Evolutionary conservation across 2,888 invertebrate genomes (phyloP), one percentile per base, ranked within the genome.

Genomic region (Ectemnius continuus): DNA sequence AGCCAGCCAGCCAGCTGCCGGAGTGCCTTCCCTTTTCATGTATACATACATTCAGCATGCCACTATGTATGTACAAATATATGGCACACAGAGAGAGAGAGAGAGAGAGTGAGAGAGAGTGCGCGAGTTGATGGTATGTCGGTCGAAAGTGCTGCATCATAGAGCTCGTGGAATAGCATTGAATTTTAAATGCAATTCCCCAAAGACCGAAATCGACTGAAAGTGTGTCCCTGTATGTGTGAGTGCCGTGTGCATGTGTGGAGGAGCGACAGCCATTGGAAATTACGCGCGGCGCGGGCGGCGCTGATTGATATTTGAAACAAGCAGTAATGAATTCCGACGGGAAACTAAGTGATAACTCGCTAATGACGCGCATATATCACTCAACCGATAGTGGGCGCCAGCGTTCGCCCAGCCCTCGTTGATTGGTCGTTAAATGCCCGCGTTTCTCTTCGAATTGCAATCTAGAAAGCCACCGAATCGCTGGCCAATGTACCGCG

Each of bases 401-500:
- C 36, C 79, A 75, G 75, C 67, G 78, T 2, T 6, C 36, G 6
- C 36, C 36, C 36, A 36, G 70, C 66, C 72, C 79, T 72, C 71
- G 72, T 75, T 80, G 81, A 63, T 59, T 36, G 8, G 78, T 71
- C 70, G 77, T 75, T 81, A 78, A 82, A 81, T 81, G 81, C 83
- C 36, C 36, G 36, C 36, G 36, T 36, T 36, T 36, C 36, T 11
- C 36, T 79, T 78, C 81, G 81, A 70, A 79, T 76, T 72, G 76
- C 83, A 79, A 81, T 77, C 78, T 75, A 79, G 81, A 76, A 83
- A 79, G 11, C 5, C 67, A 83, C 82, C 81, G 82, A 82, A 81
- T 82, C 83, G 82, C 68, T 70, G 73, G 59, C 67, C 82, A 82
- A 82, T 83, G 81, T 81, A 79, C 81, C 77, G 81, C 81, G 79